Base-by-base conservation (phyloP, 1,140 invertebrate species). In the Eciton burchellii region DNA sequence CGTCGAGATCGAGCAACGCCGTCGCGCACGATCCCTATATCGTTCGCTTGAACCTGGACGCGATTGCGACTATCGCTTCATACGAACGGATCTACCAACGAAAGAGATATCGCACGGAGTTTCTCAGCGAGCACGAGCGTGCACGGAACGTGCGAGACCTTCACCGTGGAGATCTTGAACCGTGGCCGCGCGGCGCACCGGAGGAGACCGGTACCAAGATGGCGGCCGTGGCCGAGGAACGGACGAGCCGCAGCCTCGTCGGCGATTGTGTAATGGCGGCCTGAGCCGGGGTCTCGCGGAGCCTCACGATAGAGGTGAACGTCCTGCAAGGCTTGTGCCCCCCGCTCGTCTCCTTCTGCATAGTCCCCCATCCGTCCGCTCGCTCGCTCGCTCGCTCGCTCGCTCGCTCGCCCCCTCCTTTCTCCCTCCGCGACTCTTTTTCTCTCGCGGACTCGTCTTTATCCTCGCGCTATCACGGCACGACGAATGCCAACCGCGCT, bases 181-280 rank as follows among this genome's bases (percentile, higher is more conserved):
- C 83, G 47, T 83, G 45, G 79, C 81, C 82, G 35, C 35, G 35
- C 35, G 87, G 87, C 84, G 84, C 84, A 79, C 66, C 71, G 72
- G 47, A 35, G 35, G 59, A 74, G 84, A 88, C 81, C 81, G 89
- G 88, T 90, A 90, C 90, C 90, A 91, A 91, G 63, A 91, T 91
- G 90, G 88, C 88, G 77, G 74, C 83, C 79, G 19, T 81, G 86
- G 85, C 66, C 82, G 83, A 85, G 73, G 71, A 84, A 84, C 89
- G 79, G 66, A 73, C 85, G 76, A 84, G 77, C 59, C 62, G 35
- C 49, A 60, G 84, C 79, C 73, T 82, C 82, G 76, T 82, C 82
- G 76, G 77, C 85, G 89, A 90, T 91, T 90, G 90, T 90, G 90
- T 90, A 89, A 90, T 90, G 89, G 89, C 87, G 89, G 87, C 88